Evolutionary conservation across 2,113 vertebrate species (phyloP), one percentile per base, ranked within the genome.

Genomic region (Ailurus styani): DNA sequence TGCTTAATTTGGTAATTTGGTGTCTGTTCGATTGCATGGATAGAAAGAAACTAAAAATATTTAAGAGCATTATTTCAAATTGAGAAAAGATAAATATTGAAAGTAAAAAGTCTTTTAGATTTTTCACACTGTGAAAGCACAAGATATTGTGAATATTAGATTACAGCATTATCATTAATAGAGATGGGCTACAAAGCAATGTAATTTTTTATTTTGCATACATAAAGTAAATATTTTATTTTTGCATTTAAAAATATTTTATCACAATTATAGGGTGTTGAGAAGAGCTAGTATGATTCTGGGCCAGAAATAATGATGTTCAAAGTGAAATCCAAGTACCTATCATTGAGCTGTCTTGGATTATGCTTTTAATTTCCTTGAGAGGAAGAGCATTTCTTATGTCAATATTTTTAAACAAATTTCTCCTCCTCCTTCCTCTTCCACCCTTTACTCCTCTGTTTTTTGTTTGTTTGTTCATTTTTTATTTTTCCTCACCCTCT

Each of bases 91-190:
- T 66, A 72, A 81, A 93, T 93, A 77, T 31, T 45, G 27, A 93
- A 87, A 87, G n/a, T 55, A 72, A 83, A 72, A 83, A 54, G 78
- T 47, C 20, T 70, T 68, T 91, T 92, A 29, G 25, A 81, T 92
- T 97, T 92, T 84, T 50, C 42, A 79, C 66, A 34, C 20, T 83
- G 11, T 73, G 27, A 95, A 75, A 93, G 20, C 37, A 95, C 8
- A 96, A 96, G 90, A 81, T 89, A 85, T 54, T 82, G 14, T 79
- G 73, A 96, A 72, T 95, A 83, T 55, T 90, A 87, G 2, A 78
- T 89, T 40, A 60, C 0, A 68, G 34, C 47, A 6, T 72, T 86
- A 40, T 66, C 42, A 79, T 70, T 94, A 70, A 77, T 93, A 68
- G 1, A 93, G 54, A 87, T 54, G 6, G 40, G 6, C 50, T 84